Evolutionary conservation across 2,113 vertebrate species (phyloP), one percentile per base, ranked within the genome.

Genomic region (Nicator chloris): DNA sequence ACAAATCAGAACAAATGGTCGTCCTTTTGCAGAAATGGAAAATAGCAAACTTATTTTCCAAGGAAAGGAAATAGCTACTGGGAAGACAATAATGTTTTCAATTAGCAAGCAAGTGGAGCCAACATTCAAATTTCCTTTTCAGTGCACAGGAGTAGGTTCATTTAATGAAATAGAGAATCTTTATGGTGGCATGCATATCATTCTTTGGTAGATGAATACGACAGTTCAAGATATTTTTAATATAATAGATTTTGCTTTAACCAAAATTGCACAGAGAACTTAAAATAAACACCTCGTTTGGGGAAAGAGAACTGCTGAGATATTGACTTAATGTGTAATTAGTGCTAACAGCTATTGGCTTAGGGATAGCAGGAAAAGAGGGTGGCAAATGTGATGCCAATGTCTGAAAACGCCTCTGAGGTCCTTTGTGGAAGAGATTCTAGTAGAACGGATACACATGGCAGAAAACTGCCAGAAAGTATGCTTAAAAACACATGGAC

Each of bases 91-190:
- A 37, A 47, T 28, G 7, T 86, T 92, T 92, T 44, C 39, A 83
- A 31, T 73, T 47, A 93, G 22, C n/a, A 86, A 85, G 49, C 23
- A 89, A 82, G 19, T 5, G 4, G 24, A 87, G 49, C 24, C 12
- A 65, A 91, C 27, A 37, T 86, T 66, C 35, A 80, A 69, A 82
- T 76, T 91, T 90, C 63, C 35, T 42, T 69, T 87, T 54, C 81
- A 88, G 14, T 77, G 50, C 80, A 65, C 54, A 54, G 22, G 9
- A 83, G 5, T 15, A 87, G 65, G 66, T 13, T 61, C 35, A 72
- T 69, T 72, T 73, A 92, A 73, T 15, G 42, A 84, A 80, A 87
- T 7, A 60, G 30, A 61, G 35, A 64, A 72, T 89, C 82, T 61
- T 39, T 51, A 80, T 33, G 23, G 27, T 54, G 30, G 28, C 11